Percentiles rank a stretch among this genome's conserved stretches.
Conservation (phyloP, 2,113 vertebrate species). For the Xyliphius kryptos region DNA sequence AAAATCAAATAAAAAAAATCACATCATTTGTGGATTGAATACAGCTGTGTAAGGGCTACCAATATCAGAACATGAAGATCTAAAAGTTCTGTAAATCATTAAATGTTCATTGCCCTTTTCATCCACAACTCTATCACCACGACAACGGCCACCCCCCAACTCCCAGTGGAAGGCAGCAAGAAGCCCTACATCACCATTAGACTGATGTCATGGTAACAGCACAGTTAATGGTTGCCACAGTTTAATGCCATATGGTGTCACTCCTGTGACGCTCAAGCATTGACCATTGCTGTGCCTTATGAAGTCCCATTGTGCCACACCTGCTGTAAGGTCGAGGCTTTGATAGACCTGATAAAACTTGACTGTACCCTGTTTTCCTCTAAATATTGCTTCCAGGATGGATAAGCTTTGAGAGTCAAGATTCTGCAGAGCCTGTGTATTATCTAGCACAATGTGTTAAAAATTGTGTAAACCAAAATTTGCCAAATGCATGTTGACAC, state of each 20-base stretch:
- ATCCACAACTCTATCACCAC: slow-evolving; percentile 9
- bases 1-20: too few relatives aligned
- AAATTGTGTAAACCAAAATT: too few relatives aligned
- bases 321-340: neutral
- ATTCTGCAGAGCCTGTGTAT: too few relatives aligned
- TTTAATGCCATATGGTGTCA: slow-evolving; percentile 17
- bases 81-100: neutral
- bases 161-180: slow-evolving; percentile 15
- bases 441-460: too few relatives aligned
- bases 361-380: slow-evolving; percentile 7
- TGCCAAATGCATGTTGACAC: too few relatives aligned
- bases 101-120: neutral
- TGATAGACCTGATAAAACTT: neutral
- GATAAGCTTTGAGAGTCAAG: too few relatives aligned
- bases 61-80: neutral
- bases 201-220: slow-evolving; percentile 41
- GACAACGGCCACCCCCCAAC: slow-evolving; percentile 18
- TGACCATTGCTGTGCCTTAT: neutral
- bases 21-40: too few relatives aligned
- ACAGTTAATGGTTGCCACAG: slow-evolving; percentile 36
- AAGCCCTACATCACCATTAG: slow-evolving; percentile 13
- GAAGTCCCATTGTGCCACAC: neutral
- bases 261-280: slow-evolving; percentile 14
- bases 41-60: neutral
- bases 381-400: neutral